Evolutionary conservation across 2,113 vertebrate species (phyloP).

Genomic region (Petaurus breviceps): DNA sequence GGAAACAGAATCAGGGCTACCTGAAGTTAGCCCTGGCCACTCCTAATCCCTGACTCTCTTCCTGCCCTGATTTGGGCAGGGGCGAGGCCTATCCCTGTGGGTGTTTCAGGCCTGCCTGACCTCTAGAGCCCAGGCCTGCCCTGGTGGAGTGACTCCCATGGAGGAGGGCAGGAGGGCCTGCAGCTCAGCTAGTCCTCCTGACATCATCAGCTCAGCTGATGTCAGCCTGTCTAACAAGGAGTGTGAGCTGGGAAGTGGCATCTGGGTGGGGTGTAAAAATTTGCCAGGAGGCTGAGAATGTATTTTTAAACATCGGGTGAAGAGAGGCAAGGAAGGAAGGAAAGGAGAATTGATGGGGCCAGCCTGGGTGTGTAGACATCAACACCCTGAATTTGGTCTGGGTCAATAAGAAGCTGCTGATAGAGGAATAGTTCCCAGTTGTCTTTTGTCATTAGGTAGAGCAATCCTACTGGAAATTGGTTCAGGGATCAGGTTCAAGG

Average conservation of each 20-base stretch:
- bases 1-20: background rate
- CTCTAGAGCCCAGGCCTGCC: background rate
- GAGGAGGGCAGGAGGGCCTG: background rate
- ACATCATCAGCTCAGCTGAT: background rate
- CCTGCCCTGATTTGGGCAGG: background rate
- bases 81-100: background rate
- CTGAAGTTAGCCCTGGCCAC: background rate
- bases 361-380: background rate
- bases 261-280: background rate
- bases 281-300: background rate
- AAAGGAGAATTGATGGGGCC: background rate
- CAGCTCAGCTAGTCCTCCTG: background rate
- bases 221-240: background rate
- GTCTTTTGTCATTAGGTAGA: background rate
- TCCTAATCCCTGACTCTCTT: background rate
- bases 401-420: background rate
- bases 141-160: background rate
- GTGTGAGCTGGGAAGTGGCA: background rate
- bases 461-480: background rate
- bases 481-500: background rate
- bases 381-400: background rate
- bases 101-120: background rate
- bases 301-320: background rate
- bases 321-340: background rate
- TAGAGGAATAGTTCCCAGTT: background rate